Conservation (phyloP, 2,797 vertebrate species). For the Pseudomugil tenellus region DNA sequence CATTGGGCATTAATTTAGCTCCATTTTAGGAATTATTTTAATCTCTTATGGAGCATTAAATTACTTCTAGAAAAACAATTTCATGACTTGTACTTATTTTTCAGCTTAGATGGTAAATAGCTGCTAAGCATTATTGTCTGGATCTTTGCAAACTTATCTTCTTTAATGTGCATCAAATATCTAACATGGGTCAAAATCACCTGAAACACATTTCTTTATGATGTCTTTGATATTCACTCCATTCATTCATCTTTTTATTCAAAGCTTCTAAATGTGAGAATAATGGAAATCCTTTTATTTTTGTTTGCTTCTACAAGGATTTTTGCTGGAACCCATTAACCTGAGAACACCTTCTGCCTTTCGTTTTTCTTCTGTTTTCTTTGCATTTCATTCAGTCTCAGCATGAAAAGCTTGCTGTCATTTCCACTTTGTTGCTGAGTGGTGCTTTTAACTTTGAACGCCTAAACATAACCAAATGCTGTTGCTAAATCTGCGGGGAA, state of each 20-base stretch:
- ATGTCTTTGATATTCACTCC: neutral
- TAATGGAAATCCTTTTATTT: neutral
- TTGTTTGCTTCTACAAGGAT: neutral
- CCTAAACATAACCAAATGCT: no score
- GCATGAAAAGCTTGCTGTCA: conserved; percentile 5
- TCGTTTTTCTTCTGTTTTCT: no score
- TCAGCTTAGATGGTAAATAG: neutral
- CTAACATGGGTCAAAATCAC: neutral
- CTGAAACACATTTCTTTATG: neutral
- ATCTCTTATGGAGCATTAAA: neutral
- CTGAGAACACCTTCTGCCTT: no score
- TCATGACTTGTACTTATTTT: neutral
- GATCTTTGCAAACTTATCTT: neutral
- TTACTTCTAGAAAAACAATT: neutral
- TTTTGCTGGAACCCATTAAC: no score
- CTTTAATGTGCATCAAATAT: no score
- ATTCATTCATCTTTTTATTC: neutral
- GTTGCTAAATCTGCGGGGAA: no score
- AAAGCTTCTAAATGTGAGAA: neutral
- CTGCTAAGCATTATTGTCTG: neutral
- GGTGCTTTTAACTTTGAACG: neutral
- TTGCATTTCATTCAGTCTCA: conserved; percentile 2
- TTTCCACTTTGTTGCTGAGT: neutral
- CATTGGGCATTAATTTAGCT: neutral
- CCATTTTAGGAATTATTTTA: neutral